Base-by-base conservation (phyloP, 2,113 vertebrate species). In the Rhea americana region DNA sequence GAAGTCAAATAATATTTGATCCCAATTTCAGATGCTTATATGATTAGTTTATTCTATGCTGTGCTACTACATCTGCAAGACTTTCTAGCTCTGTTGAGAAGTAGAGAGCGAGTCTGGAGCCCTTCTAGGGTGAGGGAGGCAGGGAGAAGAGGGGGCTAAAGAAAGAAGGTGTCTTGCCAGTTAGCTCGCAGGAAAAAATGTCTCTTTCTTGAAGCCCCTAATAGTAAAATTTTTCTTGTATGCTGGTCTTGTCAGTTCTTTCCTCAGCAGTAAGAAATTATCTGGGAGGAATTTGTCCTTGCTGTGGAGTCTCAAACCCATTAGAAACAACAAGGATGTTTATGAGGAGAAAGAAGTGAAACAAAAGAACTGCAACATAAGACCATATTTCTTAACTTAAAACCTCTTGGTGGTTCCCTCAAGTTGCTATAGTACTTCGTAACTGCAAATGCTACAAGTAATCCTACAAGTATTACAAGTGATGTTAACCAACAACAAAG, bases 301-400 rank as follows among this genome's bases (percentile, higher is more conserved):
- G 32, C 16, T 73, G 3, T 32, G 5, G 20, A 70, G 32, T n/a
- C 6, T 2, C 22, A 75, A 71, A 17, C 15, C 24, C n/a, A 48
- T 17, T 24, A 51, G 17, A 16, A 48, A 70, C 26, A 51, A 13
- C 3, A 35, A 45, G 9, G 37, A 47, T 28, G 9, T 45, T 25
- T 48, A 25, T 41, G 11, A 25, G 24, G n/a, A 20, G 51, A 59
- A 89, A 77, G 73, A 74, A 90, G 65, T 48, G 48, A 76, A 91
- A 35, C 2, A 2, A 63, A 68, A 85, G 6, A 75, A 62, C 6
- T 0, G 0, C 50, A 53, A 53, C 10, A 55, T 6, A 70, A 13
- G 5, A 81, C 13, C 11, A 26, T 28, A 14, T 63, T 25, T 85
- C n/a, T 30, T 28, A 65, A 79, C 6, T 55, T 50, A 25, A 78